A percentile compares a stretch with the other conserved stretches of the same genome.
These are phyloP conservation scores for Caerostris darwini DNA, from an alignment of 1,140 invertebrate species.

Conservation along the genomic window DNA sequence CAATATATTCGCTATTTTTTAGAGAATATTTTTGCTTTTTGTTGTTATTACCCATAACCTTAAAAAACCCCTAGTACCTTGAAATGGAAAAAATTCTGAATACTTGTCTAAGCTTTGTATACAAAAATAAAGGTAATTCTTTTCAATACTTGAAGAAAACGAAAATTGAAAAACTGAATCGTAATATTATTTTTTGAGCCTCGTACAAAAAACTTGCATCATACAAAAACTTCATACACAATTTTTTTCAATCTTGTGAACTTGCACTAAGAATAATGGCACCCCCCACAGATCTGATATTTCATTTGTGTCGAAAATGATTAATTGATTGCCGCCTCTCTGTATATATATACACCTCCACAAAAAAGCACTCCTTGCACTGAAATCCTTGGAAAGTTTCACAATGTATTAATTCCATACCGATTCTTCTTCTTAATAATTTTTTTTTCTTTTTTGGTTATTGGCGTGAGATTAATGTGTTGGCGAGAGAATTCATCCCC, in stretches of 20 bases:
- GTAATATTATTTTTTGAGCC: too few relatives aligned
- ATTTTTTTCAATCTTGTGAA: neutral
- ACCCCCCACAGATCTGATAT: neutral
- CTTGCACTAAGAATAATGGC: neutral
- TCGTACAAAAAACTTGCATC: too few relatives aligned
- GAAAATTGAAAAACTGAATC: too few relatives aligned
- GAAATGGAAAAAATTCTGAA: too few relatives aligned
- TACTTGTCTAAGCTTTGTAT: too few relatives aligned
- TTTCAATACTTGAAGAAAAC: too few relatives aligned
- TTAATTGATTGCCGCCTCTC: conserved; percentile 4
- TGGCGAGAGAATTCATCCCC: conserved; percentile 61
- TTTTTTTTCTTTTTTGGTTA: conserved; percentile 32
- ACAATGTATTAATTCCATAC: conserved; percentile 74
- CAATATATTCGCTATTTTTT: too few relatives aligned
- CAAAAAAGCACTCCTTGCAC: neutral
- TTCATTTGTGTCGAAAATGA: neutral
- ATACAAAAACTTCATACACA: too few relatives aligned
- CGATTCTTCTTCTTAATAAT: conserved; percentile 49
- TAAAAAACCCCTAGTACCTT: too few relatives aligned
- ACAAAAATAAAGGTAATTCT: too few relatives aligned
- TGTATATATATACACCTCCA: neutral
- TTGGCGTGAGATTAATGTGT: conserved; percentile 74
- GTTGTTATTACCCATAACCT: too few relatives aligned
- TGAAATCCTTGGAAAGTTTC: conserved; percentile 52
- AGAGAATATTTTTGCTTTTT: too few relatives aligned